Percentiles rank a stretch among this genome's conserved stretches.
Conservation (phyloP, 2,797 vertebrate species). For the Rhodeus uyekii region DNA sequence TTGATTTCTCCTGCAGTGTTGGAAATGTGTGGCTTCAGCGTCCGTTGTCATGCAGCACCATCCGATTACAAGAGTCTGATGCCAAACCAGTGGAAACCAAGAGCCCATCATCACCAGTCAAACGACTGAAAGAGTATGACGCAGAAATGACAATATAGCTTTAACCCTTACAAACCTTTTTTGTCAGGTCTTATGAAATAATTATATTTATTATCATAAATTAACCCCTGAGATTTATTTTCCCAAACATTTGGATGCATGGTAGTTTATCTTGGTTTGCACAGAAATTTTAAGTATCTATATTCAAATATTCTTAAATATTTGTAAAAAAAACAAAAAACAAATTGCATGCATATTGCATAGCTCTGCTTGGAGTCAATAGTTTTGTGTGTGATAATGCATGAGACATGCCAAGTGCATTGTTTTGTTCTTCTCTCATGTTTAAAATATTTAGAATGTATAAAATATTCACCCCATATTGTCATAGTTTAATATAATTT, state of each 20-base stretch:
- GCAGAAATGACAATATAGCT: background rate
- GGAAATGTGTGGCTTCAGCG: constrained; percentile 52
- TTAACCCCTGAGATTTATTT: background rate
- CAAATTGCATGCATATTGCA: background rate
- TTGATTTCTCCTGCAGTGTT: constrained; percentile 47
- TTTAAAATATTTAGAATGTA: too few relatives aligned
- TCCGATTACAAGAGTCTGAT: constrained; percentile 55
- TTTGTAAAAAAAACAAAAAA: background rate
- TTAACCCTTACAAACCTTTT: background rate
- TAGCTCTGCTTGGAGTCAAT: background rate
- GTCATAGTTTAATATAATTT: too few relatives aligned
- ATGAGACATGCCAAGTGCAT: background rate
- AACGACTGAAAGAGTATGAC: constrained; percentile 45
- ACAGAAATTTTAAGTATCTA: background rate
- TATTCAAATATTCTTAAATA: background rate
- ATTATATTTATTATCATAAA: background rate
- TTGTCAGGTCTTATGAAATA: background rate
- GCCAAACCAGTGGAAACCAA: constrained; percentile 7
- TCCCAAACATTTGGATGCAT: background rate
- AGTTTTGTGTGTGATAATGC: background rate
- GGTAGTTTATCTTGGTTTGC: background rate
- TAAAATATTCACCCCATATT: too few relatives aligned
- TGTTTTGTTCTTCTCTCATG: too few relatives aligned
- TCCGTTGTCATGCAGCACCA: constrained; percentile 60
- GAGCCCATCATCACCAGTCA: background rate